phyloP scores from a whole-genome alignment of 1,140 invertebrate genomes.

The Procambarus clarkii region DNA sequence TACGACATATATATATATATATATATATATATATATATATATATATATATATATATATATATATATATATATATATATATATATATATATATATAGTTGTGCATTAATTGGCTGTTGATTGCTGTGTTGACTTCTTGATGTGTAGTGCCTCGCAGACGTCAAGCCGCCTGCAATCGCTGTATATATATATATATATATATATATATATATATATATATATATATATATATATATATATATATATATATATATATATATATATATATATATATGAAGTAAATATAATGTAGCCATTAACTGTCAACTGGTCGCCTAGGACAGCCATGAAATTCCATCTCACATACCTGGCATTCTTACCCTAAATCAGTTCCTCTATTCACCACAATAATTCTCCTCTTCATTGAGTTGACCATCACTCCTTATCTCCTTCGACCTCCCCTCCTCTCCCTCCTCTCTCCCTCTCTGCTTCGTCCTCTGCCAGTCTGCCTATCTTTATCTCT shows the following conservation, averaged over 20 bases:
- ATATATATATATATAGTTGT: conserved; percentile 56
- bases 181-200: conserved; percentile 8
- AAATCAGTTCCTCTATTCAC: background rate
- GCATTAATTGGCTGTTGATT: no score
- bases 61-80: conserved; percentile 51
- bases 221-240: conserved; percentile 37
- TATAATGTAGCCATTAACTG: no score
- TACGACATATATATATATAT: no score
- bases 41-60: conserved; percentile 36
- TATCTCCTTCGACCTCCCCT: background rate
- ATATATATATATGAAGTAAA: conserved; percentile 25
- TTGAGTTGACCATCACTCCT: background rate
- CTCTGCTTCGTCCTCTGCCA: no score
- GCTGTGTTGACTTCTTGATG: no score
- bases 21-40: no score
- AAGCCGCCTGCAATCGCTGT: no score
- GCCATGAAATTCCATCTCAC: background rate
- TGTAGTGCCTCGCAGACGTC: no score
- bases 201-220: conserved; percentile 30
- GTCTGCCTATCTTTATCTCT: no score
- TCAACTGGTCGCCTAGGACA: no score
- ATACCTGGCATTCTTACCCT: background rate
- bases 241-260: conserved; percentile 52
- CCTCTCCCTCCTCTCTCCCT: background rate
- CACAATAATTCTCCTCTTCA: background rate